Evolutionary conservation across 2,888 invertebrate species (phyloP), one percentile per base, ranked within the genome.

Genomic region (Limnephilus auricula): DNA sequence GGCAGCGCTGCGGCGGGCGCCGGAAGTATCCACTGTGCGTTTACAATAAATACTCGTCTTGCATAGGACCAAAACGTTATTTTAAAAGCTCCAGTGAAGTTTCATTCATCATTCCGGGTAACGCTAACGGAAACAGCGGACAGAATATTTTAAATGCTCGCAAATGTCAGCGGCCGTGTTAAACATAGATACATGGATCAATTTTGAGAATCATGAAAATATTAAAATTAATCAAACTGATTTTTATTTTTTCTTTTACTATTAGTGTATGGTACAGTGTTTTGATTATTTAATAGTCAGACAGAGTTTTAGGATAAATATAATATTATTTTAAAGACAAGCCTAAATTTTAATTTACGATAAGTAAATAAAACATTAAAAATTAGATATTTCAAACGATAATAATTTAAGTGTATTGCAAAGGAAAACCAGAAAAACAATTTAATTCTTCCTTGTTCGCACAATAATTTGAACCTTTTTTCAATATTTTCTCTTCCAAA

Each of bases 1-100:
- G 80, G 78, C 90, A 89, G 92, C 92, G 92, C 91, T 91, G 88
- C 89, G 90, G 91, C 90, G 88, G 82, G 45, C 34, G 87, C 86
- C 88, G 86, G 88, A 79, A 90, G 79, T 88, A 90, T 83, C 84
- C 85, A 85, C 85, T 85, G 85, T 85, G 85, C 85, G 85, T 85
- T 40, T 30, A 37, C 40, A 65, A 65, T 85, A 40, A 30, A 30
- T 85, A 85, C 85, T 30, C 82, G 85, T 40, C 37, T 37, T 85
- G 85, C 40, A 40, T 40, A 34, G 85, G 34, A 37, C 45, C n/a
- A 85, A 85, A 85, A 40, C 85, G 37, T 85, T 85, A 85, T 85
- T 85, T 85, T 12, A 40, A 65, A 85, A 85, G 85, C 85, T 85
- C 45, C 30, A 34, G 9, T 18, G 34, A 82, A 82, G n/a, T 65